Base-by-base conservation (phyloP, 2,888 invertebrate genomes). In the Saturnia pavonia region DNA sequence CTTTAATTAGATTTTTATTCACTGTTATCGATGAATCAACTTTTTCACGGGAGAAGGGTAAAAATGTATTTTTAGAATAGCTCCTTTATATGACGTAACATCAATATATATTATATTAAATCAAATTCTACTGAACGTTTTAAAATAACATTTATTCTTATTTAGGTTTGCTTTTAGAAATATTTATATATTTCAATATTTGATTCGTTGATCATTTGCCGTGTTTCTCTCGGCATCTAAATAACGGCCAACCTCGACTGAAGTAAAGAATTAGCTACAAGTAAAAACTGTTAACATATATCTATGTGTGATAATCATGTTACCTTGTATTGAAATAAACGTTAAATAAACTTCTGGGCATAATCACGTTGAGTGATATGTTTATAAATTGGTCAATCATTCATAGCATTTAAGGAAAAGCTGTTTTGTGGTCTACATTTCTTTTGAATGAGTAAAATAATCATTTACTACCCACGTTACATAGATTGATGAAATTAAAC, bases 341-440 rank as follows among this genome's bases (percentile, higher is more conserved):
- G 19, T 19, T 48, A 19, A 67, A 65, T 42, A n/a, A n/a, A 51
- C 65, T 65, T 65, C 65, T 40, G 65, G 34, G 42, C 68, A 65
- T 3, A 22, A 72, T 67, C 51, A 63, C 57, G 14, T 65, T 40
- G 40, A 65, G 65, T 65, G 65, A 65, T 40, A 65, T 40, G 65
- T 65, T 40, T 65, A 40, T 40, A 65, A 65, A 65, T 65, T 63
- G n/a, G 14, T 51, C 45, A 63, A 69, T 57, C 68, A 40, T 54
- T 54, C n/a, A 22, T 42, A n/a, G 40, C 2, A 40, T 22, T 14
- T 40, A 40, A 65, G 65, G 65, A 65, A 65, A 65, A 65, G 40
- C 65, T 40, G 65, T 65, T 65, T n/a, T 16, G 40, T 40, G 40
- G 22, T 40, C 65, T 65, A 65, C 65, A 34, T 65, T 65, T 40